These are phyloP conservation scores for Ferdinandea cuprea DNA, from an alignment of 2,888 invertebrate species.

Conservation along the genomic window DNA sequence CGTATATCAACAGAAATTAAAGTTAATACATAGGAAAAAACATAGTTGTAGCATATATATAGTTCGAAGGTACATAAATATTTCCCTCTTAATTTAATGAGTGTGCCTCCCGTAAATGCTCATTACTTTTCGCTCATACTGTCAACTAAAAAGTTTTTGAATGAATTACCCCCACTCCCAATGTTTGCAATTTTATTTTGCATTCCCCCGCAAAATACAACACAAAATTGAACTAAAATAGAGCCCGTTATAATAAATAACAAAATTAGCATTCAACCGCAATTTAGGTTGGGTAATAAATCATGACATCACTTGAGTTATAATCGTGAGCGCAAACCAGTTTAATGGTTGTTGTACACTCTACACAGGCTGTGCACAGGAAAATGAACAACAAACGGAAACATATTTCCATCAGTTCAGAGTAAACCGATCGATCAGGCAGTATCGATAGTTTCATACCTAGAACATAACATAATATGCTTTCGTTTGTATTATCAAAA, in stretches of 20 bases:
- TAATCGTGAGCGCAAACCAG: slow-evolving; percentile 56
- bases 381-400: slow-evolving; percentile 59
- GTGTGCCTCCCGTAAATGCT: too few species aligned
- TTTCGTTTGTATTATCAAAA: slow-evolving; percentile 53
- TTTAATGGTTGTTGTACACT: slow-evolving; percentile 36
- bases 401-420: slow-evolving; percentile 59
- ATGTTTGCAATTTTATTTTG: background rate
- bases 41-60: too few species aligned
- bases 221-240: slow-evolving; percentile 20
- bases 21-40: too few species aligned
- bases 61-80: too few species aligned
- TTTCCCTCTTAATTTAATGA: too few species aligned
- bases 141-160: background rate
- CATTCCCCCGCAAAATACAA: background rate
- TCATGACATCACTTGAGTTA: slow-evolving; percentile 72
- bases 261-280: slow-evolving; percentile 55
- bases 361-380: background rate
- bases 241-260: slow-evolving; percentile 36
- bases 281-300: slow-evolving; percentile 55
- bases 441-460: slow-evolving; percentile 26
- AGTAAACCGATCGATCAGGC: slow-evolving; percentile 65
- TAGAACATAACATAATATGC: background rate
- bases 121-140: too few species aligned
- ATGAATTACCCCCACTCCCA: background rate
- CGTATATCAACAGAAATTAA: too few species aligned